Evolutionary conservation across 2,797 vertebrate genomes (phyloP), one percentile per base, ranked within the genome.

Genomic region (Eulemur albifrons): DNA sequence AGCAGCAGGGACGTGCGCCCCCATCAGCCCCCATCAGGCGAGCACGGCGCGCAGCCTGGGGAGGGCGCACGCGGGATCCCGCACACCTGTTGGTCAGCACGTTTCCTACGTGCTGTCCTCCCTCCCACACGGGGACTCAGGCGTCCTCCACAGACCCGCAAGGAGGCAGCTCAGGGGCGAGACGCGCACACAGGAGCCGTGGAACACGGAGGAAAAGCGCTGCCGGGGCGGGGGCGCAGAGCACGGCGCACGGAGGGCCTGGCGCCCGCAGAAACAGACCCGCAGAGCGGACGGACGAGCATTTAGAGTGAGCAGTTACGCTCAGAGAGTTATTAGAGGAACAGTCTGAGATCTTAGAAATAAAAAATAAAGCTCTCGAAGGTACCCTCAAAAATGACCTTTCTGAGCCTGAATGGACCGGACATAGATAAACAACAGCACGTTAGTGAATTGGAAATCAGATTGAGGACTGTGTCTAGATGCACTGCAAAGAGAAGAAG

Each of bases 321-420:
- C 70, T 48, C 25, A 45, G 69, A 35, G 8, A 70, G 52, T 38
- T 45, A 70, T 48, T 45, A 61, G 54, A 73, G 35, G 43, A 76
- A 25, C 17, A 8, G 38, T 87, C 43, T 77, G 52, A 91, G 88
- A 82, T 6, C 38, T 79, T 61, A 77, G 52, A 91, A 94, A 90
- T 77, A 61, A 70, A 83, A 81, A 35, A 40, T 8, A 63, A 25
- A 35, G 54, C 21, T 61, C 48, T 59, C 50, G 15, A 76, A 54
- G 43, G 32, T 40, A 83, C 54, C 32, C 13, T 50, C 50, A 76
- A n/a, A 82, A 76, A 40, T 27, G 35, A 50, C 15, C 61, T 87
- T 59, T 30, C 40, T 57, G 35, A 30, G 25, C 15, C 23, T 75
- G 43, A 86, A 61, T 20, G 76, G 43, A 32, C 73, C 45, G 43